Conservation (phyloP, 1,140 invertebrate genomes). For the Drosophila ananassae region DNA sequence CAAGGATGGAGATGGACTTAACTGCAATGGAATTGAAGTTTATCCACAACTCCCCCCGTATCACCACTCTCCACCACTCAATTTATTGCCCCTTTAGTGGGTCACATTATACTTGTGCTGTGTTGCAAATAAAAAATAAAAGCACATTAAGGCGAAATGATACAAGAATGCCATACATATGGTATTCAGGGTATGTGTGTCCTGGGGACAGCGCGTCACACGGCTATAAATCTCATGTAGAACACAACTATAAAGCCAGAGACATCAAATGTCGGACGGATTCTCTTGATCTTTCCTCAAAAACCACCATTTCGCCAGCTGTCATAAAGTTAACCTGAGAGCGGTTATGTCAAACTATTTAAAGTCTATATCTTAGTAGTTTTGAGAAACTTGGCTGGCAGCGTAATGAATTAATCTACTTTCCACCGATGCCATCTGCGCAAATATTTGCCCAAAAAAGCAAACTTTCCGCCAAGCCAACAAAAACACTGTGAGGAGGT, state of each 20-base stretch:
- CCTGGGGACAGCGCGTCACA: slow-evolving; percentile 20
- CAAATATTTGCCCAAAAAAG: slow-evolving; percentile 37
- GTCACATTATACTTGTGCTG: slow-evolving; percentile 42
- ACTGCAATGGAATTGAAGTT: slow-evolving; percentile 19
- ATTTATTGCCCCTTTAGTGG: slow-evolving; percentile 68
- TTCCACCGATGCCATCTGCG: slow-evolving; percentile 48
- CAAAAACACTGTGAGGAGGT: not conserved
- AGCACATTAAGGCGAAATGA: slow-evolving; percentile 39
- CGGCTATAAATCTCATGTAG: slow-evolving; percentile 33
- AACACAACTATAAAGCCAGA: slow-evolving; percentile 14
- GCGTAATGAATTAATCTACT: slow-evolving; percentile 53
- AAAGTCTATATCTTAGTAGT: slow-evolving; percentile 24
- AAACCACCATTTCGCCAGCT: slow-evolving; percentile 16
- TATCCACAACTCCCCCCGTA: not conserved
- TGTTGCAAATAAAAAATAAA: slow-evolving; percentile 40
- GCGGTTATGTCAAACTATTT: slow-evolving; percentile 47
- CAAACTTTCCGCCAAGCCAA: slow-evolving; percentile 12
- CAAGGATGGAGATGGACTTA: not conserved
- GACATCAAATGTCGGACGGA: slow-evolving; percentile 33
- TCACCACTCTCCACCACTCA: slow-evolving; percentile 1
- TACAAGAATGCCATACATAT: slow-evolving; percentile 5
- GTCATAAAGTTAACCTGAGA: slow-evolving; percentile 39
- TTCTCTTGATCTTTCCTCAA: slow-evolving; percentile 10
- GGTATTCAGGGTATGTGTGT: slow-evolving; percentile 7
- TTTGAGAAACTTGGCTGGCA: slow-evolving; percentile 39